Conservation (phyloP, 1,140 invertebrate genomes). For the Pollicipes pollicipes region DNA sequence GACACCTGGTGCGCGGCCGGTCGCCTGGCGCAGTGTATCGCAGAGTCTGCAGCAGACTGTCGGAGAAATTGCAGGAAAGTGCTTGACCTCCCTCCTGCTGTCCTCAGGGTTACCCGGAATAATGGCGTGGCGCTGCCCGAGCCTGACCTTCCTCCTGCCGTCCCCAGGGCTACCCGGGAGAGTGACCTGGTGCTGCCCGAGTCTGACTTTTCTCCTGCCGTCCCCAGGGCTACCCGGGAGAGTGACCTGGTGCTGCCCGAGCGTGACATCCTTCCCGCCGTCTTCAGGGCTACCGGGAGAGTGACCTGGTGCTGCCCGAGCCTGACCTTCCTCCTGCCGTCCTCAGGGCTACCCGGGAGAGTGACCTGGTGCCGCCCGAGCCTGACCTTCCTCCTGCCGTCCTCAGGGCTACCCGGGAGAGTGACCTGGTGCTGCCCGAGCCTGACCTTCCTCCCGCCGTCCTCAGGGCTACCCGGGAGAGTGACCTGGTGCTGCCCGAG, state of each 20-base stretch:
- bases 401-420: neutral
- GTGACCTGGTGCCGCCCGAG: constrained; percentile 1
- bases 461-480: constrained; percentile 60
- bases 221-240: neutral
- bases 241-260: too few species aligned
- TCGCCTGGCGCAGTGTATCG: too few species aligned
- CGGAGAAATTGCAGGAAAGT: too few species aligned
- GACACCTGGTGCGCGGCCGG: too few species aligned
- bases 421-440: neutral
- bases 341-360: neutral
- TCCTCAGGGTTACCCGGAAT: too few species aligned
- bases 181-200: neutral
- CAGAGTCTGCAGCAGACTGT: too few species aligned
- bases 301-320: neutral
- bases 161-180: too few species aligned
- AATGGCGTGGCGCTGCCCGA: too few species aligned
- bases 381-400: too few species aligned
- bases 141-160: too few species aligned
- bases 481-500: constrained; percentile 82
- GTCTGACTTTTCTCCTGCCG: neutral
- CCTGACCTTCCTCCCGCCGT: constrained; percentile 9
- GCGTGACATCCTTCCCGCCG: neutral
- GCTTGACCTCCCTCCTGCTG: too few species aligned
- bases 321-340: too few species aligned
- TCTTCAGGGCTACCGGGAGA: neutral